Evolutionary conservation across 2,888 invertebrate genomes (phyloP).

Genomic region (Rotaria sp.): DNA sequence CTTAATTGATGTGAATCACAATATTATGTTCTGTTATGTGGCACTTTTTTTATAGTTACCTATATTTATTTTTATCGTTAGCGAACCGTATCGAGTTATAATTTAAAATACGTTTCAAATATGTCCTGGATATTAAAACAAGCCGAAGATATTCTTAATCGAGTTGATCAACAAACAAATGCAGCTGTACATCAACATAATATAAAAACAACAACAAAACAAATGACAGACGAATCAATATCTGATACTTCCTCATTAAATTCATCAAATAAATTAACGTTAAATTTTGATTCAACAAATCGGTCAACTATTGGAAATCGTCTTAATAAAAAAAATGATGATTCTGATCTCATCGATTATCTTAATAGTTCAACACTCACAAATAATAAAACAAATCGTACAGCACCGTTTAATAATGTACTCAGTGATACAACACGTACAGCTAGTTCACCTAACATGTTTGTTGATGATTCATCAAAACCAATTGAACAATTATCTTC

Average conservation of each 20-base stretch:
- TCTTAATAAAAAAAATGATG: not conserved
- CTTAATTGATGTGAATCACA: not conserved
- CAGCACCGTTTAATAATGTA: not conserved
- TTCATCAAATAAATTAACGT: not conserved
- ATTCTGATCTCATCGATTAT: not conserved
- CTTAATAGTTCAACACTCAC: not conserved
- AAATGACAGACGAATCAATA: not conserved
- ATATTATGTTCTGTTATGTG: not conserved
- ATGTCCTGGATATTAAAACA: conserved; percentile 28
- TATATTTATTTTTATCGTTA: not conserved
- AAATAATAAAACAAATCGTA: not conserved
- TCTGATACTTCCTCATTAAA: not conserved
- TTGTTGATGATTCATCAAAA: not conserved
- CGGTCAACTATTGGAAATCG: too few relatives aligned
- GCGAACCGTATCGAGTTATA: not conserved
- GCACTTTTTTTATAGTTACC: not conserved
- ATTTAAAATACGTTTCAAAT: not conserved
- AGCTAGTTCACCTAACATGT: not conserved
- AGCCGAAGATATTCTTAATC: conserved; percentile 27
- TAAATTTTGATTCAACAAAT: not conserved
- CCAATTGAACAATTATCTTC: not conserved
- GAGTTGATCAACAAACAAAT: conserved; percentile 28
- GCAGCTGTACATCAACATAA: not conserved
- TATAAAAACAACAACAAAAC: not conserved
- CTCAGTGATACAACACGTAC: not conserved